Evolutionary conservation across 1,140 invertebrate genomes (phyloP).

Genomic region (Alviniconcha marisindica): DNA sequence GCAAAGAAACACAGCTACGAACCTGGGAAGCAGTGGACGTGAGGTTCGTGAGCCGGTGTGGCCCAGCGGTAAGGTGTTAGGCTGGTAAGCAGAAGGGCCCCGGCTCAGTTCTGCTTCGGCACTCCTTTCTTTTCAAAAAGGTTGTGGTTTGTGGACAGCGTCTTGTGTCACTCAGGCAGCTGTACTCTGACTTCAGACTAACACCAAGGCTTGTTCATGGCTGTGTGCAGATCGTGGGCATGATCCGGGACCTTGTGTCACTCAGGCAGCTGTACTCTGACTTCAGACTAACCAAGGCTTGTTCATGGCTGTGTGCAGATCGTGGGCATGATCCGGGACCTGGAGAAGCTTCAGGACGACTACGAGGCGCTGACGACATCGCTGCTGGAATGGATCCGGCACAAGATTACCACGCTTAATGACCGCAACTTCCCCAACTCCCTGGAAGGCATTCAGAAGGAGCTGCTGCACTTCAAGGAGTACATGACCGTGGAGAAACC

Average conservation of each 20-base stretch:
- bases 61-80: too few relatives aligned
- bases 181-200: too few relatives aligned
- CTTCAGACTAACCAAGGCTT: neutral
- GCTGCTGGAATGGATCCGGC: constrained; percentile 94
- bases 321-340: constrained; percentile 96
- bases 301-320: constrained; percentile 81
- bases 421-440: constrained; percentile 96
- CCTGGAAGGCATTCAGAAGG: constrained; percentile 94
- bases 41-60: too few relatives aligned
- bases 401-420: constrained; percentile 90
- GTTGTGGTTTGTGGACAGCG: too few relatives aligned
- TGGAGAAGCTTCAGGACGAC: constrained; percentile 85
- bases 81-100: too few relatives aligned
- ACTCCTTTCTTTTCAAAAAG: too few relatives aligned
- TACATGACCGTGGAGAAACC: constrained; percentile 98
- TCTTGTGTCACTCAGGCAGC: too few relatives aligned
- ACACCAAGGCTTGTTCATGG: neutral
- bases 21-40: too few relatives aligned
- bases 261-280: constrained; percentile 64
- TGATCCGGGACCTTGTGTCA: constrained; percentile 95
- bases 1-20: too few relatives aligned
- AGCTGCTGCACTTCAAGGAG: constrained; percentile 93
- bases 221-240: constrained; percentile 88
- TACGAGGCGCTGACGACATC: constrained; percentile 91
- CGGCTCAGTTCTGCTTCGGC: too few relatives aligned